Evolutionary conservation across 30 jellyfish, hydroid and myxozoan genomes (phyloP).

Genomic region (Aurelia aurita): DNA sequence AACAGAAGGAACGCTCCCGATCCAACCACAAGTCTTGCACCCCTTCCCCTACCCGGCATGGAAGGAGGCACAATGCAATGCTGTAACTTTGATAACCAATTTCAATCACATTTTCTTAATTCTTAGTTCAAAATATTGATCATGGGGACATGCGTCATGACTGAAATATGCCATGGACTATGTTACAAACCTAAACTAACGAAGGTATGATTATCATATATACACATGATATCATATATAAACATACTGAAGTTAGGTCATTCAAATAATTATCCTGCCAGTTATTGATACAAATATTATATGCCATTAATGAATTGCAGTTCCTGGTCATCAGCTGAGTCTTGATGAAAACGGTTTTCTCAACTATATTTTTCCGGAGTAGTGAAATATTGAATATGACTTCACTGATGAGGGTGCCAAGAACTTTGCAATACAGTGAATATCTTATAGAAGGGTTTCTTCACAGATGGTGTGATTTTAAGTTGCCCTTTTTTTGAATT

Average conservation of each 20-base stretch:
- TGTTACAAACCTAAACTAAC: slow-evolving; percentile 9
- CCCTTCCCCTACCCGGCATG: background rate
- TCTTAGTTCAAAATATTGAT: background rate
- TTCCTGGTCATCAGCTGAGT: background rate
- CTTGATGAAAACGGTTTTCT: background rate
- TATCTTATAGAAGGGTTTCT: background rate
- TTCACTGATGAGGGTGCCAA: too few species aligned
- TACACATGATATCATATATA: too few species aligned
- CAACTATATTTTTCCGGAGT: too few species aligned
- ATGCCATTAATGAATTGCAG: background rate
- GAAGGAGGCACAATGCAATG: background rate
- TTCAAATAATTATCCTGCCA: background rate
- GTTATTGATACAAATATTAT: background rate
- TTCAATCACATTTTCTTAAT: background rate
- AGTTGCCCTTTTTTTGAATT: background rate
- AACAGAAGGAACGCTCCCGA: too few species aligned
- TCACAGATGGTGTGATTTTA: background rate
- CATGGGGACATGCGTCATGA: slow-evolving; percentile 3
- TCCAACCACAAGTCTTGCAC: background rate
- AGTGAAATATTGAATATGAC: too few species aligned
- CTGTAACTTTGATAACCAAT: background rate
- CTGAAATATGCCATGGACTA: slow-evolving; percentile 11
- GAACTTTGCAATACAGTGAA: background rate
- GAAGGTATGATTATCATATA: background rate
- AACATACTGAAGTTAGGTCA: background rate